A percentile compares a stretch with the other conserved stretches of the same genome.
Conservation (phyloP, 2,888 invertebrate species). For the Pilophorus perplexus region DNA sequence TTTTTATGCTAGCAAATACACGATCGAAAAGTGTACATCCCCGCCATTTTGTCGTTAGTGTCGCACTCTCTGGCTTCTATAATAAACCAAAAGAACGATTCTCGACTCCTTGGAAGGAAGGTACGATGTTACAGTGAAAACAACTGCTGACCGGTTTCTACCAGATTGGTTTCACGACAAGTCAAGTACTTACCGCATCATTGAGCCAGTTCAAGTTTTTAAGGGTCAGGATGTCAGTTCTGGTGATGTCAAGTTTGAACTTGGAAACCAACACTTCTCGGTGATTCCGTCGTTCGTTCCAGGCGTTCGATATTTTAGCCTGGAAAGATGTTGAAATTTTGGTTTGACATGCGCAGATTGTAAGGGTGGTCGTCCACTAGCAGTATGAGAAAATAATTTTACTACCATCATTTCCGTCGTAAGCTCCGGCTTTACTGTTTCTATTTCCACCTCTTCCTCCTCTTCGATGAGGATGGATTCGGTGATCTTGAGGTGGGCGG, state of each 20-base stretch:
- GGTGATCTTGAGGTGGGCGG: constrained; percentile 54
- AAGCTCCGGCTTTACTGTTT: constrained; percentile 53
- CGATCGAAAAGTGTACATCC: no score
- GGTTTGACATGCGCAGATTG: not conserved
- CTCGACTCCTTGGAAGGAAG: no score
- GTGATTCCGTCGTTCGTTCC: constrained; percentile 57
- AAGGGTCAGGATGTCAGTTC: constrained; percentile 80
- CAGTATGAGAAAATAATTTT: no score
- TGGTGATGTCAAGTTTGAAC: constrained; percentile 62
- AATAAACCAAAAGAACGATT: no score
- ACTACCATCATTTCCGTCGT: constrained; percentile 18
- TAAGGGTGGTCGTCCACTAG: no score
- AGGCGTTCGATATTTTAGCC: constrained; percentile 15
- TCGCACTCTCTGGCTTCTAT: no score
- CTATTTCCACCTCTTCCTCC: constrained; percentile 50
- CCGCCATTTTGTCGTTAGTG: no score
- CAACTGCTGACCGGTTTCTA: no score
- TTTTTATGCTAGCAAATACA: no score
- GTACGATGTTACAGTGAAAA: no score
- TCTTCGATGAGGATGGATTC: constrained; percentile 55
- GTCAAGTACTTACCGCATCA: constrained; percentile 95
- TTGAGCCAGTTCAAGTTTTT: constrained; percentile 88
- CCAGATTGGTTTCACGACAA: no score
- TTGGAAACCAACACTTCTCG: constrained; percentile 65
- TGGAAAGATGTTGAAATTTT: not conserved